These are phyloP conservation scores for Phrynocephalus guinanensis DNA, from an alignment of 2,797 vertebrate genomes.

Conservation along the genomic window DNA sequence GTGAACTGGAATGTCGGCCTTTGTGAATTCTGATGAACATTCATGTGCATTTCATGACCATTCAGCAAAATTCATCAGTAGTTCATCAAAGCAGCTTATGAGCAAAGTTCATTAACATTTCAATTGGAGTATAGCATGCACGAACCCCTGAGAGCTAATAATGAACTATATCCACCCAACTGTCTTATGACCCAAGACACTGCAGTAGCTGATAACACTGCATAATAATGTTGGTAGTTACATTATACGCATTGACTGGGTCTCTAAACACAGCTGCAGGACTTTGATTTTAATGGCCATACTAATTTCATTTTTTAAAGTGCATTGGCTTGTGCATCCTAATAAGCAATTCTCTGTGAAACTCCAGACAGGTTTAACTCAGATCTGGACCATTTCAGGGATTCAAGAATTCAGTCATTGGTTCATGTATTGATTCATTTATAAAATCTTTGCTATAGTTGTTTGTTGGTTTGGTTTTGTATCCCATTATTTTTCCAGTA, in stretches of 20 bases:
- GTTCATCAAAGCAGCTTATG: slow-evolving; percentile 37
- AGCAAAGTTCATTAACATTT: slow-evolving; percentile 47
- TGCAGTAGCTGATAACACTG: not conserved
- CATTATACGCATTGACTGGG: not conserved
- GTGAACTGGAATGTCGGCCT: slow-evolving; percentile 35
- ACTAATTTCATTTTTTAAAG: not conserved
- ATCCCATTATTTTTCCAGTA: too few species aligned
- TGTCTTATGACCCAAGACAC: slow-evolving; percentile 10
- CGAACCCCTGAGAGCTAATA: slow-evolving; percentile 32
- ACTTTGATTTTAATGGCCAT: not conserved
- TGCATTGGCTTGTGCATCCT: not conserved
- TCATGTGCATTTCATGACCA: slow-evolving; percentile 35
- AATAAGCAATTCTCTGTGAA: not conserved
- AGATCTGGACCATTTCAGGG: not conserved
- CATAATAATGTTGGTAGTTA: slow-evolving; percentile 13
- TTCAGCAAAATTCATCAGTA: slow-evolving; percentile 45
- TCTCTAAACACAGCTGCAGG: not conserved
- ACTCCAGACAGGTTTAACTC: not conserved
- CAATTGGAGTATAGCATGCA: slow-evolving; percentile 24
- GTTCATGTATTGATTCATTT: not conserved
- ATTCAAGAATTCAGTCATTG: not conserved
- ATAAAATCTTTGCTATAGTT: too few species aligned
- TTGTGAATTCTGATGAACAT: slow-evolving; percentile 28
- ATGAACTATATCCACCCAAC: slow-evolving; percentile 34
- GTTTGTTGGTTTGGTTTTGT: too few species aligned